Evolutionary conservation across 2,888 invertebrate genomes (phyloP).

Genomic region (Erpobdella octoculata): DNA sequence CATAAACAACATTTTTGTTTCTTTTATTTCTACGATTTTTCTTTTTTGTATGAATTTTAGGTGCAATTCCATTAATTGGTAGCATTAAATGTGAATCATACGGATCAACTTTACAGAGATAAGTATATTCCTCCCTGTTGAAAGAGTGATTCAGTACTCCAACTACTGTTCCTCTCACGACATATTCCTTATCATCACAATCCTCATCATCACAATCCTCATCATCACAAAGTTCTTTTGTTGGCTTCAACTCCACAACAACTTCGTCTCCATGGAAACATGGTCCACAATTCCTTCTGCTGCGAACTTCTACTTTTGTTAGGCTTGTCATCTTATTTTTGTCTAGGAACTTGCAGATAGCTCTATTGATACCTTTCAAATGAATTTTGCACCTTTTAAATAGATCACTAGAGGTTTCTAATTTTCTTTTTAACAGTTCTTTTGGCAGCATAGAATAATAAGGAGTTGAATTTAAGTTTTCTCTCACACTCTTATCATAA

Average conservation of each 20-base stretch:
- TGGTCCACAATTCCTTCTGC: constrained; percentile 34
- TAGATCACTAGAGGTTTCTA: background rate
- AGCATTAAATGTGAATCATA: constrained; percentile 42
- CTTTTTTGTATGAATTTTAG: constrained; percentile 34
- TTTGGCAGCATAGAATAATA: too few relatives aligned
- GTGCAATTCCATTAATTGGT: constrained; percentile 43
- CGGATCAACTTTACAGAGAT: constrained; percentile 44
- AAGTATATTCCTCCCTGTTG: constrained; percentile 40
- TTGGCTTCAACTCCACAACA: constrained; percentile 25
- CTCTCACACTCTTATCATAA: too few relatives aligned
- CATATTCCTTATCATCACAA: constrained; percentile 3
- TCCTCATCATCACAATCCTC: too few relatives aligned
- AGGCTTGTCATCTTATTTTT: background rate
- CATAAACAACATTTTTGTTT: constrained; percentile 26
- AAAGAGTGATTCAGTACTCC: constrained; percentile 42
- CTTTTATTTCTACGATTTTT: too few relatives aligned
- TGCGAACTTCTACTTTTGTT: constrained; percentile 22
- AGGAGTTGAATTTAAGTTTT: too few relatives aligned
- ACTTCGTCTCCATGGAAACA: constrained; percentile 31
- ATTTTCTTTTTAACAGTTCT: background rate
- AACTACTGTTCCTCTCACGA: constrained; percentile 40
- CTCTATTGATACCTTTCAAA: constrained; percentile 14
- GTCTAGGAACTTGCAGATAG: background rate
- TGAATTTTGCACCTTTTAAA: constrained; percentile 7
- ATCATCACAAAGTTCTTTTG: constrained; percentile 12